Evolutionary conservation across 2,113 vertebrate species (phyloP).

Genomic region (Chloebia gouldiae): DNA sequence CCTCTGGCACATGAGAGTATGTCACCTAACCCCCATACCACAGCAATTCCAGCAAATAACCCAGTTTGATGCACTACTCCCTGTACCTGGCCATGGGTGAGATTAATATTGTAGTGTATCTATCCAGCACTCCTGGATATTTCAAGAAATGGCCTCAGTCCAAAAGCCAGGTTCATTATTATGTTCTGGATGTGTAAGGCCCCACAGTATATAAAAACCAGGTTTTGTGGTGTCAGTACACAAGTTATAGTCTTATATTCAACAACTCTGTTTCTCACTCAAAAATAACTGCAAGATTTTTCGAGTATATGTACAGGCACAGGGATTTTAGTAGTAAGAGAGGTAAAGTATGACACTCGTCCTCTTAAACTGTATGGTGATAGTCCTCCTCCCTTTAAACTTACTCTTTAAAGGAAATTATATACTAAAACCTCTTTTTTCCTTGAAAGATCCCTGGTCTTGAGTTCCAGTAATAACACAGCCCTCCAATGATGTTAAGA

Average conservation of each 20-base stretch:
- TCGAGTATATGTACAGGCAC: neutral
- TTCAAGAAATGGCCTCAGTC: neutral
- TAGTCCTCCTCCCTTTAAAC: neutral
- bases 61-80: neutral
- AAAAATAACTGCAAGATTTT: neutral
- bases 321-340: neutral
- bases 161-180: neutral
- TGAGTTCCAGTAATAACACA: neutral
- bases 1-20: neutral
- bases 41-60: neutral
- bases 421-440: neutral
- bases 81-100: neutral
- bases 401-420: neutral
- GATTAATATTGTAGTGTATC: neutral
- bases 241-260: neutral
- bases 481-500: neutral
- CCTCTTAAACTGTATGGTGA: neutral
- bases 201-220: neutral
- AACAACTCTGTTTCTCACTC: neutral
- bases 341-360: neutral
- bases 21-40: accelerated
- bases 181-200: neutral
- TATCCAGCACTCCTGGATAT: neutral
- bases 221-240: neutral
- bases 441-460: neutral